phyloP scores from a whole-genome alignment of 2,113 vertebrate species.

The Oplegnathus fasciatus region DNA sequence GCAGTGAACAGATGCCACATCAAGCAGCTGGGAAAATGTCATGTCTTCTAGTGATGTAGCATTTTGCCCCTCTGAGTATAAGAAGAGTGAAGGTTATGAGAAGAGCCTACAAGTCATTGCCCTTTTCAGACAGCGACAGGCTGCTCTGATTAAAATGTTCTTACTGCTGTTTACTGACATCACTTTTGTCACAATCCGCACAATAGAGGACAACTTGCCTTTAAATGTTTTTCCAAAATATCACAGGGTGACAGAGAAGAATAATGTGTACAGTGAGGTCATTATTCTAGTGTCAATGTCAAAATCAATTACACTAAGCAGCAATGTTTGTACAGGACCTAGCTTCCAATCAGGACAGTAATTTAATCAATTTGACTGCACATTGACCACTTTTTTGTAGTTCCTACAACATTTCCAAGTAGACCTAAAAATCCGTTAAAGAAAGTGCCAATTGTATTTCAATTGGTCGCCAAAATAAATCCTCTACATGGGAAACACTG shows the following conservation, averaged over 20 bases:
- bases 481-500: background rate
- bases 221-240: background rate
- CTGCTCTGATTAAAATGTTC: constrained; percentile 27
- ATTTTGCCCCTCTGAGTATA: constrained; percentile 22
- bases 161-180: background rate
- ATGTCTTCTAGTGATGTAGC: constrained; percentile 47
- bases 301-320: background rate
- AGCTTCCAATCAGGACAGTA: background rate
- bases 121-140: constrained; percentile 45
- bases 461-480: background rate
- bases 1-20: constrained; percentile 55
- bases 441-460: background rate
- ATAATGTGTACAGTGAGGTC: background rate
- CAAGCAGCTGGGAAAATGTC: constrained; percentile 63
- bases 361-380: background rate
- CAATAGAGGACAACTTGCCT: background rate
- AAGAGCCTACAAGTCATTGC: constrained; percentile 43
- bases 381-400: background rate
- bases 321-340: background rate
- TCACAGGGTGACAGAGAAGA: background rate
- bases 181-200: constrained; percentile 7
- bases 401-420: too few relatives aligned
- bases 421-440: too few relatives aligned
- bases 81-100: constrained; percentile 52
- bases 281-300: background rate